Base-by-base conservation (phyloP, 2,797 vertebrate genomes). In the Natrix natrix region DNA sequence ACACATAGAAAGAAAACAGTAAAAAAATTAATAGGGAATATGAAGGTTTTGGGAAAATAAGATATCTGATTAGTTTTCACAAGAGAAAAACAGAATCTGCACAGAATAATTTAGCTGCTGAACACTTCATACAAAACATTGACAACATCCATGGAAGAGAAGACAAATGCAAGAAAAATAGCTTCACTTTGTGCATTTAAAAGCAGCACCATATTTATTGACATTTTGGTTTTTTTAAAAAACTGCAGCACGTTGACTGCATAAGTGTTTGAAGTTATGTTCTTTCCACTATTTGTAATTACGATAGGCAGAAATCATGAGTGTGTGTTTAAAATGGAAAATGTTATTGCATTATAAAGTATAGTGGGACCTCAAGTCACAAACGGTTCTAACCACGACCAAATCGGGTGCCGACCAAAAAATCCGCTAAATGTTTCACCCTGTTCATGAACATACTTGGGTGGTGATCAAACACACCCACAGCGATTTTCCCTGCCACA, bases 1-100 rank as follows among this genome's bases (percentile, higher is more conserved):
- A 56, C 61, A 48, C 88, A 55, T 55, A 63, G 57, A 90, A 59
- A 57, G 43, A 56, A 92, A 92, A 90, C 88, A 92, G 61, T 56
- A 56, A 52, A 78, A 61, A 89, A 56, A 52, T 43, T 54, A 89
- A 86, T 52, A 61, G 22, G 89, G 88, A 61, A 78, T 74, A 26
- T 92, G 63, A 89, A 32, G 28, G 88, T 54, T 61, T 83, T 20
- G 83, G 22, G 56, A 17, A 92, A 90, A 48, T 43, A 78, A 78
- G 28, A 37, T 52, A 54, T 26, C 87, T 60, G 87, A 89, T 37
- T 92, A 24, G 28, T 37, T 60, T 78, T 60, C 20, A 89, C 56
- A 88, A 43, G n/a, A 16, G 37, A 28, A 59, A 22, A 88, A 74
- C 37, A 78, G 37, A 32, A 48, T 43, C 32, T 60, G 43, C 16